Percentiles rank a stretch among this genome's conserved stretches.
These are phyloP conservation scores for Helicolenus hilgendorfi DNA, from an alignment of 2,797 vertebrate species.

Conservation along the genomic window DNA sequence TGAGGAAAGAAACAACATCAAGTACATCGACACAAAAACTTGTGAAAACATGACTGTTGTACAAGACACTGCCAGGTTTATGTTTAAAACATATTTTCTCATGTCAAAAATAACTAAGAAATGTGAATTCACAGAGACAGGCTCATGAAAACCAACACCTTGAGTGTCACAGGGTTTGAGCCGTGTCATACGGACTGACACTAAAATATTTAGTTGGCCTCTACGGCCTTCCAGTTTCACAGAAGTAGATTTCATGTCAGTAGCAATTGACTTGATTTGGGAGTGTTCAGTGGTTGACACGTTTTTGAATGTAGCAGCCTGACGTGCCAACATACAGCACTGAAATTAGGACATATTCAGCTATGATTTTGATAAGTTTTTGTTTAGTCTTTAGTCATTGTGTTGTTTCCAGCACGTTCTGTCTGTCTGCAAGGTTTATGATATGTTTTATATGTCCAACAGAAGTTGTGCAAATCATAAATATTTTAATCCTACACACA, in stretches of 20 bases:
- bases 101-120: neutral
- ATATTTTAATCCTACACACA: neutral
- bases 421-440: neutral
- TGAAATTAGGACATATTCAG: neutral
- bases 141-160: neutral
- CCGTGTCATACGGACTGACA: neutral
- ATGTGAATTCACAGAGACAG: neutral
- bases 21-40: neutral
- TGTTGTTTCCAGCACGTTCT: neutral
- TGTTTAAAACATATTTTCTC: neutral
- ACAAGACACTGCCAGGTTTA: neutral
- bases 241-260: neutral
- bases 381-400: too few species aligned
- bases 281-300: neutral
- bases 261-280: neutral
- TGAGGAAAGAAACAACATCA: slow-evolving; percentile 41
- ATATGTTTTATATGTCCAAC: neutral
- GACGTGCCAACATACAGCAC: neutral
- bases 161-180: neutral
- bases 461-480: neutral
- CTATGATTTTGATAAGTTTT: neutral
- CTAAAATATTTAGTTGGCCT: neutral
- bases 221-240: neutral
- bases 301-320: neutral
- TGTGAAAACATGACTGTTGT: neutral